Evolutionary conservation across 1,140 invertebrate genomes (phyloP).

Genomic region (Zaprionus inermis): DNA sequence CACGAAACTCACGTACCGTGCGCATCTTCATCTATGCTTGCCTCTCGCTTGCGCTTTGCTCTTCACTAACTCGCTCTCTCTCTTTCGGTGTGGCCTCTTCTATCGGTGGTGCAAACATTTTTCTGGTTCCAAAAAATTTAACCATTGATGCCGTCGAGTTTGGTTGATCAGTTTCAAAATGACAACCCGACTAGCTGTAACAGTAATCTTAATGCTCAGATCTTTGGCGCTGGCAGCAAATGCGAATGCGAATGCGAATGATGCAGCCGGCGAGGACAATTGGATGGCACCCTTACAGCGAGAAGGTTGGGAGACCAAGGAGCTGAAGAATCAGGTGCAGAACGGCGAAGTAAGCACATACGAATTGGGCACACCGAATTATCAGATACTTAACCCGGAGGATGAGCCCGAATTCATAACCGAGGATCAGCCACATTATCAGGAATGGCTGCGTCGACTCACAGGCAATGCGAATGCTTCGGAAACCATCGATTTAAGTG

Average conservation of each 20-base stretch:
- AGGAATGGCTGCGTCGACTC: slow-evolving; percentile 51
- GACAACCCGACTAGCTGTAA: slow-evolving; percentile 43
- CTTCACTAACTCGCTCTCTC: slow-evolving; percentile 32
- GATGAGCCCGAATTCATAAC: slow-evolving; percentile 76
- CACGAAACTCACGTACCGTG: slow-evolving; percentile 69
- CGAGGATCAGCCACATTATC: slow-evolving; percentile 73
- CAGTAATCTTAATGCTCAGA: slow-evolving; percentile 34
- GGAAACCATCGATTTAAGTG: slow-evolving; percentile 57
- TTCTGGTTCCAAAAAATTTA: slow-evolving; percentile 33
- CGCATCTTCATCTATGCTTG: slow-evolving; percentile 17
- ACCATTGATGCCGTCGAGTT: slow-evolving; percentile 38
- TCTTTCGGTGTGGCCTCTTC: slow-evolving; percentile 43
- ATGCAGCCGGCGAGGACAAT: not conserved
- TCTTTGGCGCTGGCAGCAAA: slow-evolving; percentile 12
- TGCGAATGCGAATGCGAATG: slow-evolving; percentile 10
- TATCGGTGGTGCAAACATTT: slow-evolving; percentile 48
- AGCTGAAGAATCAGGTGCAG: slow-evolving; percentile 68
- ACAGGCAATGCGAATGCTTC: slow-evolving; percentile 43
- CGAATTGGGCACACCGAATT: slow-evolving; percentile 71
- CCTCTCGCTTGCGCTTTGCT: slow-evolving; percentile 36
- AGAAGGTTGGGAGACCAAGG: slow-evolving; percentile 48
- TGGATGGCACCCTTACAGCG: slow-evolving; percentile 56
- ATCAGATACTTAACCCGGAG: slow-evolving; percentile 73
- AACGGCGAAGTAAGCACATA: slow-evolving; percentile 72
- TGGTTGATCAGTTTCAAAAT: slow-evolving; percentile 68